Evolutionary conservation across 1,140 invertebrate species (phyloP), one percentile per base, ranked within the genome.

Genomic region (Psix sp.): DNA sequence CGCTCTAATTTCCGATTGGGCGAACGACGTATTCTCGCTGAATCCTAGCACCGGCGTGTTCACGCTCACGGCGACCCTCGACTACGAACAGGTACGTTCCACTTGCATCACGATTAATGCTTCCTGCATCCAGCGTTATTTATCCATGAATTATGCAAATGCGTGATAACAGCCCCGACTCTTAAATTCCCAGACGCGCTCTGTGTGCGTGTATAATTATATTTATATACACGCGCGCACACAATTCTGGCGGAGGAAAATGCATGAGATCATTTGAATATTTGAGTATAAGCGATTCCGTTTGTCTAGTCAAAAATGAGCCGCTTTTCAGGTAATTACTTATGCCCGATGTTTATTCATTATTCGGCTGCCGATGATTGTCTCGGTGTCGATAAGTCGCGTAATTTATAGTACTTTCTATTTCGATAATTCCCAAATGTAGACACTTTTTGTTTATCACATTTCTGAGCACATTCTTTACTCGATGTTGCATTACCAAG

Each of bases 1-100:
- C 86, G 92, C 93, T 1, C 92, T 97, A 45, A 91, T 98, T 79
- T 94, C 93, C 40, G 96, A 98, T 77, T 98, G 96, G 94, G 95
- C 94, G 33, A 96, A 97, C 80, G 95, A 96, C 80, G 94, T 97
- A 0, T 98, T 99, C 85, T 93, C 94, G 0, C 88, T 99, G 43
- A 96, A 98, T 88, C 93, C 94, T 1, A 93, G 93, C 78, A 95
- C 93, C 7, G 95, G 96, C 24, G 90, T 95, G 9, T 95, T 98
- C 81, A 96, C 95, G 3, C 87, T 97, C 6, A 96, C 95, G 1
- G 93, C 94, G 0, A 89, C 92, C 70, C 90, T 98, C 39, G 96
- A 98, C 86, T 96, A 98, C 85, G 97, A 98, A 88, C 93, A 95
- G 90, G 94, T 96, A 74, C 62, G 80, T 77, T 57, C 51, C 51